phyloP scores from a whole-genome alignment of 2,797 vertebrate species.

The Molothrus aeneus region DNA sequence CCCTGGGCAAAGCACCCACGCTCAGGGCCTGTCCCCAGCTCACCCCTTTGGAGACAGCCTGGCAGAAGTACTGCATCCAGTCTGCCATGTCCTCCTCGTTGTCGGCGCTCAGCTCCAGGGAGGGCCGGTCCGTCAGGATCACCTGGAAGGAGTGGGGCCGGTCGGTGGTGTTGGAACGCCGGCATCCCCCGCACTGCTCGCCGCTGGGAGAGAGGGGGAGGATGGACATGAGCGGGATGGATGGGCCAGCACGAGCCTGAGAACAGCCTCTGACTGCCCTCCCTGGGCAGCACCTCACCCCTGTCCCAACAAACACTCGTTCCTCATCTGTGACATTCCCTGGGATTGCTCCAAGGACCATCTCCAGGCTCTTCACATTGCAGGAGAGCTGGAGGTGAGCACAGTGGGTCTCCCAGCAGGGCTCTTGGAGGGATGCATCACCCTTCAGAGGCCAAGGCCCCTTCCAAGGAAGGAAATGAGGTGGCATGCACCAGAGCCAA shows the following conservation, averaged over 20 bases:
- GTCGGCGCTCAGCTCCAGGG: constrained; percentile 90
- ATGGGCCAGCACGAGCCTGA: not conserved
- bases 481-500: rapidly evolving
- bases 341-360: not conserved
- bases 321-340: not conserved
- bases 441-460: not conserved
- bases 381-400: not conserved
- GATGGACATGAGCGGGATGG: not conserved
- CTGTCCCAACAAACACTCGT: rapidly evolving
- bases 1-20: rapidly evolving
- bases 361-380: rapidly evolving
- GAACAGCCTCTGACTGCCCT: not conserved
- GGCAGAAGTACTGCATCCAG: constrained; percentile 97
- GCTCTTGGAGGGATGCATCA: not conserved
- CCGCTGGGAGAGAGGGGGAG: constrained; percentile 80
- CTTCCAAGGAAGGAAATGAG: not conserved
- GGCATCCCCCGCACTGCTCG: constrained; percentile 94
- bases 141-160: constrained; percentile 95
- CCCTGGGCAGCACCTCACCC: not conserved
- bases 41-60: constrained; percentile 97
- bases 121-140: constrained; percentile 88
- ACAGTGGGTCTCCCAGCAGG: rapidly evolving
- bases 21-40: not conserved
- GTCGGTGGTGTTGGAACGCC: constrained; percentile 90
- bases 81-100: constrained; percentile 94